Base-by-base conservation (phyloP, 1,140 invertebrate species). In the Solen grandis region DNA sequence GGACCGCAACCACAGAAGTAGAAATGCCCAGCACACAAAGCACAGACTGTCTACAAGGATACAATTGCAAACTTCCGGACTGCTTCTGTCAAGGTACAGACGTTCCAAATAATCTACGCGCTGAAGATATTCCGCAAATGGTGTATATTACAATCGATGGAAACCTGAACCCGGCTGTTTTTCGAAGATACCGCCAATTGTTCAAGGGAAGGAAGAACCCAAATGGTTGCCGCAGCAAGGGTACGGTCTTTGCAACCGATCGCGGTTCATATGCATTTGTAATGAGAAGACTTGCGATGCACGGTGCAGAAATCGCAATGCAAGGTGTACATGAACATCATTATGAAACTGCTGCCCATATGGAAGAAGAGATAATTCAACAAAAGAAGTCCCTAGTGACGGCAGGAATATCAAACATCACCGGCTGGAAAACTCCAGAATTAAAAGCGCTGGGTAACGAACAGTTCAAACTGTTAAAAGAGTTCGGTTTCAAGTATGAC, bases 81-180 rank as follows among this genome's bases (percentile, higher is more conserved):
- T 82, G 81, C 41, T 76, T 70, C 25, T 82, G 81, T 54, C 41
- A 82, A 16, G 66, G 74, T 25, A 72, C 41, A 5, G 29, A 29
- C 13, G 72, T 76, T 19, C 66, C 81, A 31, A 46, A 33, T 8
- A 77, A 76, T 16, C 27, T 59, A 22, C 65, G 29, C 8, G n/a
- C 46, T 1, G 16, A 33, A 16, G 77, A 82, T 13, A 77, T 50
- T 1, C 81, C 81, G 16, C 81, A 82, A 72, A 50, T 82, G 38
- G 66, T 82, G 4, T 77, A 82, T 22, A 19, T 82, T 1, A 82
- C 81, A 16, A 70, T 76, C 29, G 81, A 82, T n/a, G 81, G 81
- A 4, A 69, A 54, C 19, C 25, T 82, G 0, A 82, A 76, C 46
- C 27, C 63, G 1, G 31, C 72, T 10, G 31, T 69, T 5, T 70